Conservation (phyloP, 2,888 invertebrate species). For the Leptodirus hochenwartii region DNA sequence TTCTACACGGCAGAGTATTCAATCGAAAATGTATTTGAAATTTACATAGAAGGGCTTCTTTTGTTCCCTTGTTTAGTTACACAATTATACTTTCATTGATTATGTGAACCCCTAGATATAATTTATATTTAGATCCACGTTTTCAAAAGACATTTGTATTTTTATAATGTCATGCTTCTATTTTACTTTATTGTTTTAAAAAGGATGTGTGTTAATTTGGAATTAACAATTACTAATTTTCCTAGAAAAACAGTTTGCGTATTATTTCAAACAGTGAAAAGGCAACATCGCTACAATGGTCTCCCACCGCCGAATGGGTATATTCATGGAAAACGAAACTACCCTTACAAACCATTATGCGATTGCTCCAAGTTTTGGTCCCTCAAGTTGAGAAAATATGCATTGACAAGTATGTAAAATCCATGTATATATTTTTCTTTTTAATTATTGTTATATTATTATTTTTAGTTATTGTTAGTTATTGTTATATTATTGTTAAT, state of each 20-base stretch:
- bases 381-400: conserved; percentile 99
- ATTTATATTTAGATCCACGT: too few species aligned
- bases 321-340: conserved; percentile 91
- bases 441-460: conserved; percentile 1
- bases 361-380: conserved; percentile 91
- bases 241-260: conserved; percentile 43
- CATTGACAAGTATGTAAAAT: conserved; percentile 90
- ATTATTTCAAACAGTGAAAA: conserved; percentile 28
- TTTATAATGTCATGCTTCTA: not conserved
- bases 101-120: too few species aligned
- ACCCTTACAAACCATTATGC: conserved; percentile 97
- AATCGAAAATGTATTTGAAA: too few species aligned
- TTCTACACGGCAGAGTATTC: too few species aligned
- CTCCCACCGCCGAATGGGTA: conserved; percentile 93
- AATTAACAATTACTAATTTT: too few species aligned
- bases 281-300: conserved; percentile 40
- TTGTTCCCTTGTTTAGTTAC: too few species aligned
- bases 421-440: conserved; percentile 3
- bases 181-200: not conserved
- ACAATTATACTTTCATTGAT: too few species aligned
- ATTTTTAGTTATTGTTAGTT: conserved; percentile 3
- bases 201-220: too few species aligned
- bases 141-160: too few species aligned
- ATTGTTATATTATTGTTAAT: too few species aligned
- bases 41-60: too few species aligned